Percentiles rank a stretch among this genome's conserved stretches.
Evolutionary conservation across 2,797 vertebrate genomes (phyloP).

Genomic region (Buphagus erythrorhynchus): DNA sequence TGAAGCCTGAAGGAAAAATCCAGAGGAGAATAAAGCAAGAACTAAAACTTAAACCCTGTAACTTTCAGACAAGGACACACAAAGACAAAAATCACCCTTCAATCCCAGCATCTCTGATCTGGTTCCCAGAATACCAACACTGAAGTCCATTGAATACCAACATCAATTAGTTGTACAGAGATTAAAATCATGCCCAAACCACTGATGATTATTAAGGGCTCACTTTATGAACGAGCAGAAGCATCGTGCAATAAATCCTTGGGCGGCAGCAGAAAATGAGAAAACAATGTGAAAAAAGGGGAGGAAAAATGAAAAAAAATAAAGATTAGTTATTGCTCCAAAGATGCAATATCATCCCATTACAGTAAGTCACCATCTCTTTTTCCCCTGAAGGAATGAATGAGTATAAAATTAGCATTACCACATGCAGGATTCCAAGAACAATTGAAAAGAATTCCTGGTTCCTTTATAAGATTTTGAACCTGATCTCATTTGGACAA

Average conservation of each 20-base stretch:
- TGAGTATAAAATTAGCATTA: constrained; percentile 19
- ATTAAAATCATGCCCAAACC: constrained; percentile 49
- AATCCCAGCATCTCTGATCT: background rate
- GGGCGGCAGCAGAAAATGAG: constrained; percentile 25
- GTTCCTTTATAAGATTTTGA: constrained; percentile 26
- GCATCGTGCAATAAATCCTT: constrained; percentile 44
- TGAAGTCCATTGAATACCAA: background rate
- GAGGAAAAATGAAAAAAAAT: background rate
- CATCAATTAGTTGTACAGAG: constrained; percentile 7
- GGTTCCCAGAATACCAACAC: constrained; percentile 27
- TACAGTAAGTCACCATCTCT: constrained; percentile 2
- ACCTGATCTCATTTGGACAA: constrained; percentile 15
- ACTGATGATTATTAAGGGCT: constrained; percentile 25
- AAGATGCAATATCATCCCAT: background rate
- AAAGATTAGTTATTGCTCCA: background rate
- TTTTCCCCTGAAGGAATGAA: constrained; percentile 4
- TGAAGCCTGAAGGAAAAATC: background rate
- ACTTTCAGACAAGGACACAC: background rate
- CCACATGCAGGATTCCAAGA: background rate
- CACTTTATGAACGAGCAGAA: constrained; percentile 50
- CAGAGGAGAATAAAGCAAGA: background rate
- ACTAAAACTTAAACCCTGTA: background rate
- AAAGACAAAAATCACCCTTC: constrained; percentile 32
- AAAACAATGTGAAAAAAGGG: background rate
- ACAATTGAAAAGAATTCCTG: constrained; percentile 45